Evolutionary conservation across 2,113 vertebrate species (phyloP), one percentile per base, ranked within the genome.

Genomic region (Dipodomys ordii): DNA sequence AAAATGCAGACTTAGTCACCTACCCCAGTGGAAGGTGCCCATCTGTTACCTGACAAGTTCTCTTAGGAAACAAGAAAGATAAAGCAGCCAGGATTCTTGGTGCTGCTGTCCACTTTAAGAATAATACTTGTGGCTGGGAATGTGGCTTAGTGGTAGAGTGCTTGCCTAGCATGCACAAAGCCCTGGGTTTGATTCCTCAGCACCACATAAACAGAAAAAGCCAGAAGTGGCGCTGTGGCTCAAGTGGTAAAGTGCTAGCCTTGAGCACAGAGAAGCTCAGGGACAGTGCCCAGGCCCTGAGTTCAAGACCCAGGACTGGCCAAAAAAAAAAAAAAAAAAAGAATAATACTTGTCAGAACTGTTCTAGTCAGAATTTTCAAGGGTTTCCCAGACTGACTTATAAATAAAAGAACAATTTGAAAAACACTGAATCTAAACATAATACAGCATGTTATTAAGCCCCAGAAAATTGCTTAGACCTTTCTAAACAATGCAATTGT

Each of bases 51-150:
- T 67, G 77, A 57, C 32, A 49, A 13, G 27, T 71, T 95, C 73
- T 88, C 77, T 89, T 83, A 87, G 86, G 81, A 96, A 94, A 69
- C 46, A 74, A 32, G 76, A 39, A 78, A 86, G 89, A 74, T 62
- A 49, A 65, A 53, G 19, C 28, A 18, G 65, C 27, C 27, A 28
- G 62, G 53, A 83, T 83, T 80, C 87, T 91, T 87, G 64, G 78
- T 71, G 22, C 53, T 62, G 7, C 65, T 12, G 28, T 85, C 53
- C 15, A 4, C 16, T 57, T 57, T 57, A 57, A 39, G 39, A 39
- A 39, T 39, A 39, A 39, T 39, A 39, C 39, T 39, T 39, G 39
- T 39, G 39, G 39, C 39, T 39, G 39, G 39, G 39, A 39, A 39
- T 5, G 39, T 39, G 39, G 39, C 39, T 39, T 6, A 39, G 39